Percentiles rank a stretch among this genome's conserved stretches.
phyloP scores from a whole-genome alignment of 2,113 vertebrate species.

The Casuarius casuarius region DNA sequence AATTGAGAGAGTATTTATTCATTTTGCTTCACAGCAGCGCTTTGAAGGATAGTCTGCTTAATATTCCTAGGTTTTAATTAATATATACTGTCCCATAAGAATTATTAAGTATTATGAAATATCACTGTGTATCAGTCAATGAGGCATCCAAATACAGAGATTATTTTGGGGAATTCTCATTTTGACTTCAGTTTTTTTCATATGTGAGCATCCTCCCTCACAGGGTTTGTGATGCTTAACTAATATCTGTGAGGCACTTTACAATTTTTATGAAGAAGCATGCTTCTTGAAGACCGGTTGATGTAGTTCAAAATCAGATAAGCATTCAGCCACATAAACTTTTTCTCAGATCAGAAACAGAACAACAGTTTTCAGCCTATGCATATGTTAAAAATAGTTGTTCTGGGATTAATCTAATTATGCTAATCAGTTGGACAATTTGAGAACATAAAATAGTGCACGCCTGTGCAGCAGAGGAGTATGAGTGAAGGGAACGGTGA shows the following conservation, averaged over 20 bases:
- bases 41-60: background rate
- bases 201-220: background rate
- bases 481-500: background rate
- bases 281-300: background rate
- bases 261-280: background rate
- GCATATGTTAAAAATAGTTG: background rate
- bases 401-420: background rate
- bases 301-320: background rate
- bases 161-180: background rate
- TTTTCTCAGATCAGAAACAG: background rate
- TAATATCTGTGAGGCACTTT: background rate
- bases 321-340: fast-evolving
- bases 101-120: background rate
- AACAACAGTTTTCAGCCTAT: background rate
- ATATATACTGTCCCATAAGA: background rate
- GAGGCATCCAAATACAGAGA: background rate
- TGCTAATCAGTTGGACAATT: background rate
- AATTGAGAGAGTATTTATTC: background rate
- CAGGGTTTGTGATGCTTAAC: background rate
- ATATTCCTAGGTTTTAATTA: background rate
- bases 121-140: background rate
- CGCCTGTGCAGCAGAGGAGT: background rate
- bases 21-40: background rate
- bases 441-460: background rate
- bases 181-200: background rate